Conservation (phyloP, 1,140 invertebrate genomes). For the Drosophila bifasciata region DNA sequence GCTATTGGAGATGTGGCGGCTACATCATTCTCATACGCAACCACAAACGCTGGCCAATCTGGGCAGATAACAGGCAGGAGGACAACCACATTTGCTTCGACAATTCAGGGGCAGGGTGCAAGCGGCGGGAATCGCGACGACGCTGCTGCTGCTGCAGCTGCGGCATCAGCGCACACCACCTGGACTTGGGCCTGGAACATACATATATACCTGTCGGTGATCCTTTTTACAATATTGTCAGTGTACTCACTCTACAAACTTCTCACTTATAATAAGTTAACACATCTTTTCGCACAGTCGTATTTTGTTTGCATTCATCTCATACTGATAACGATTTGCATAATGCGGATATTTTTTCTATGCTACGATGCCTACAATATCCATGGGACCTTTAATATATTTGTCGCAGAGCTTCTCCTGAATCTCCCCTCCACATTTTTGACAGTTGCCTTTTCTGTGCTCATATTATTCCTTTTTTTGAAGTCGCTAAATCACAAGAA, state of each 20-base stretch:
- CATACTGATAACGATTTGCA: slow-evolving; percentile 91
- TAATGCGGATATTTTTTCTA: slow-evolving; percentile 92
- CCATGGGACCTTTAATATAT: slow-evolving; percentile 90
- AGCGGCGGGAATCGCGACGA: slow-evolving; percentile 48
- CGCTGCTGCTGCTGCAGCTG: slow-evolving; percentile 77
- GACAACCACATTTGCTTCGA: slow-evolving; percentile 2
- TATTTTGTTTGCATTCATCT: slow-evolving; percentile 94
- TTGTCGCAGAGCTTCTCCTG: slow-evolving; percentile 91
- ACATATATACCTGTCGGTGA: slow-evolving; percentile 93
- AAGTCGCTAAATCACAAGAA: slow-evolving; percentile 89
- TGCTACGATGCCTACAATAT: slow-evolving; percentile 96
- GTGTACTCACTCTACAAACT: slow-evolving; percentile 93
- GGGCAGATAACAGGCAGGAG: slow-evolving; percentile 13
- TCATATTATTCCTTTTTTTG: slow-evolving; percentile 92
- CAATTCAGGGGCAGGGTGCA: slow-evolving; percentile 14
- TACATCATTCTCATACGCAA: slow-evolving; percentile 60
- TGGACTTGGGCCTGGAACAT: slow-evolving; percentile 94
- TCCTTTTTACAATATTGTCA: slow-evolving; percentile 91
- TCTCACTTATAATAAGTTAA: slow-evolving; percentile 91
- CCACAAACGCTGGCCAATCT: slow-evolving; percentile 37
- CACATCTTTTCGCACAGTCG: slow-evolving; percentile 90
- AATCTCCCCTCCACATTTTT: slow-evolving; percentile 93
- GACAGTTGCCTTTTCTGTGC: slow-evolving; percentile 92
- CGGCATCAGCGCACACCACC: slow-evolving; percentile 84
- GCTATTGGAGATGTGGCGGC: slow-evolving; percentile 65